These are phyloP conservation scores for Amphiura filiformis DNA, from an alignment of 35 echinoderm and acorn worm genomes.

Conservation along the genomic window DNA sequence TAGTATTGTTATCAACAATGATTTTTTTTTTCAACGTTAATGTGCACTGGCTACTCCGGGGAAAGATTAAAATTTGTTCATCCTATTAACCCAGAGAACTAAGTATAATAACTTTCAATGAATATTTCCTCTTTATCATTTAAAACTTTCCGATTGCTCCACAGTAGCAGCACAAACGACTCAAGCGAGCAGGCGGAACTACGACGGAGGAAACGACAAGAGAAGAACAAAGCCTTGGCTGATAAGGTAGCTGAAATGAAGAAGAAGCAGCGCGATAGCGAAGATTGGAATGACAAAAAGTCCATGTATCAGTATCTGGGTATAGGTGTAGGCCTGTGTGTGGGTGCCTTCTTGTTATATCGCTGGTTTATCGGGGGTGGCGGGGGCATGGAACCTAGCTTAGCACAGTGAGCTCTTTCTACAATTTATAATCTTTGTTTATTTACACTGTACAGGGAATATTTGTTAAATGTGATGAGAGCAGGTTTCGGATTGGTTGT, in stretches of 20 bases:
- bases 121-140: too few relatives aligned
- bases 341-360: conserved; percentile 42
- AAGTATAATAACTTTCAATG: too few relatives aligned
- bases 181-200: conserved; percentile 27
- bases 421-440: not conserved
- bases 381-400: not conserved
- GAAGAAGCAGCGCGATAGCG: conserved; percentile 53
- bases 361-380: conserved; percentile 17
- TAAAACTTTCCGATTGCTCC: too few relatives aligned
- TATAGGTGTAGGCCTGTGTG: conserved; percentile 53
- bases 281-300: conserved; percentile 53
- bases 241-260: conserved; percentile 62
- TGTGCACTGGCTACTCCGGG: too few relatives aligned
- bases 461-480: too few relatives aligned
- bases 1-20: too few relatives aligned
- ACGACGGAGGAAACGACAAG: conserved; percentile 32
- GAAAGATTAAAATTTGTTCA: too few relatives aligned
- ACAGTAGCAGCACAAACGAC: not conserved
- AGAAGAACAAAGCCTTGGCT: conserved; percentile 45
- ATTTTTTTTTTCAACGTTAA: too few relatives aligned
- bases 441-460: too few relatives aligned
- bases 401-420: not conserved
- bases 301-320: conserved; percentile 66
- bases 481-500: too few relatives aligned
- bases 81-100: too few relatives aligned